A percentile compares a stretch with the other conserved stretches of the same genome.
Evolutionary conservation across 2,797 vertebrate genomes (phyloP).

Genomic region (Sphenodon punctatus): DNA sequence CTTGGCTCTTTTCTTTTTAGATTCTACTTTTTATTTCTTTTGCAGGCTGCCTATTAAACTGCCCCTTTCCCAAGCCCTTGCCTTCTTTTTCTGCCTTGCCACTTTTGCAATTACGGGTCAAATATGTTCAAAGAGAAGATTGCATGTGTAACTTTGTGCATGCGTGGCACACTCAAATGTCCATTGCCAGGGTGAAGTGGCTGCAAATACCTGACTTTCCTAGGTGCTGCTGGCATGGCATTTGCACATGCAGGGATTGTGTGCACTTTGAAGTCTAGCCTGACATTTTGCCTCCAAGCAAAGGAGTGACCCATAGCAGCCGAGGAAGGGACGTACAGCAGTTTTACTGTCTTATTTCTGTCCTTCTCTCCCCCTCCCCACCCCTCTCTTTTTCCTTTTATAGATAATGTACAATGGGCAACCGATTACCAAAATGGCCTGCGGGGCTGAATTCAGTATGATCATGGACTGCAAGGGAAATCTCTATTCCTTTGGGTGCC

Average conservation of each 20-base stretch:
- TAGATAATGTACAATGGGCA: slow-evolving; percentile 96
- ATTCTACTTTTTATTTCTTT: background rate
- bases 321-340: background rate
- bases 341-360: rapidly evolving
- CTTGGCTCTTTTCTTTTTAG: background rate
- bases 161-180: too few relatives aligned
- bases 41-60: background rate
- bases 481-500: slow-evolving; percentile 95
- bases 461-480: slow-evolving; percentile 98
- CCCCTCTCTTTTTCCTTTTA: too few relatives aligned
- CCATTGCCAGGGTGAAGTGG: too few relatives aligned
- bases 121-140: background rate
- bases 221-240: background rate
- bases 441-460: slow-evolving; percentile 97
- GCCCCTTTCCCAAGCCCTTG: background rate
- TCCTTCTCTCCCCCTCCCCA: background rate
- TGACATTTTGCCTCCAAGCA: background rate
- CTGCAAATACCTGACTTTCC: background rate
- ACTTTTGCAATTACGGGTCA: background rate
- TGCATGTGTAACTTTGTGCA: background rate
- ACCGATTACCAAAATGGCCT: slow-evolving; percentile 92
- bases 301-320: background rate
- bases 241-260: background rate
- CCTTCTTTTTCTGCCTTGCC: background rate
- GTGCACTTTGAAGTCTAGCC: background rate